These are phyloP conservation scores for Megaustenia siamemsis DNA, from an alignment of 2,888 invertebrate genomes.

Conservation along the genomic window DNA sequence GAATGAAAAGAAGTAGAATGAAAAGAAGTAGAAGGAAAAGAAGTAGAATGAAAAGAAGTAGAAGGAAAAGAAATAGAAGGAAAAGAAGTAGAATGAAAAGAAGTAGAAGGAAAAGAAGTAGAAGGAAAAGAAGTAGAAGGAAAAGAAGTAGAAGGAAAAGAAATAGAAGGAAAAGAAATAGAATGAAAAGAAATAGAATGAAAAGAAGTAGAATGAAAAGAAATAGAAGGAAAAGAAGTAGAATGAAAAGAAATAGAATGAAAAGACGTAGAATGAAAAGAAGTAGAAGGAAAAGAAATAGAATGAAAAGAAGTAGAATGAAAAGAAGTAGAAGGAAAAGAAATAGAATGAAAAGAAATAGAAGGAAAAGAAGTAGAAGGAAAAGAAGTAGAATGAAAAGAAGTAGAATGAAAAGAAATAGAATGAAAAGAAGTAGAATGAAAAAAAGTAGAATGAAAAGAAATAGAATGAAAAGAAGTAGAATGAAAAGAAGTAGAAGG, in stretches of 20 bases:
- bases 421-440: neutral
- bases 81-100: neutral
- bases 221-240: neutral
- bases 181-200: neutral
- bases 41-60: neutral
- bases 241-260: neutral
- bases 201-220: neutral
- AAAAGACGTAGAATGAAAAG: neutral
- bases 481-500: neutral
- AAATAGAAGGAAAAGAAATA: conserved; percentile 5
- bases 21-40: no score
- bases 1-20: neutral
- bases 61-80: neutral
- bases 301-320: neutral
- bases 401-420: neutral
- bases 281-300: neutral
- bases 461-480: neutral
- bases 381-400: neutral
- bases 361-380: neutral
- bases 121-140: neutral
- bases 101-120: neutral
- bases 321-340: neutral
- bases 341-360: neutral
- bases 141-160: neutral
- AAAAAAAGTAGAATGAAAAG: neutral